Evolutionary conservation across 2,113 vertebrate genomes (phyloP).

Genomic region (Podarcis muralis): DNA sequence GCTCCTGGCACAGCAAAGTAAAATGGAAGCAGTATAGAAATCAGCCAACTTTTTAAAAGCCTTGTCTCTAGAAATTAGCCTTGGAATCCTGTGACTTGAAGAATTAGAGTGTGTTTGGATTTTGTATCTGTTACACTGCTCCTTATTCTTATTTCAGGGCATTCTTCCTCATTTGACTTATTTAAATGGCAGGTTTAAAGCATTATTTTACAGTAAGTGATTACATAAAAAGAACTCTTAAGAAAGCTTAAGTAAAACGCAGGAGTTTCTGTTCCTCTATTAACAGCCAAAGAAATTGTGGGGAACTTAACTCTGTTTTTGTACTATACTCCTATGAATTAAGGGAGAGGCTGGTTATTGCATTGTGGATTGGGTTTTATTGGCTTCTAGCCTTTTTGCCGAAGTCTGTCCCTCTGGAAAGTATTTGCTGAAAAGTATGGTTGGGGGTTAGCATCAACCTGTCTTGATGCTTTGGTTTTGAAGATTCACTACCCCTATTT

Average conservation of each 20-base stretch:
- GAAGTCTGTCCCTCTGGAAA: neutral
- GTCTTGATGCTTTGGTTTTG: neutral
- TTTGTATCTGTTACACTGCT: neutral
- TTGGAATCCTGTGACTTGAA: neutral
- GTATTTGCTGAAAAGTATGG: neutral
- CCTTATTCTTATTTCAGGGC: neutral
- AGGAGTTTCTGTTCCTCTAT: neutral
- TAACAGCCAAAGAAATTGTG: neutral
- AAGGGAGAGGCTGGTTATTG: neutral
- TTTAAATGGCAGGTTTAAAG: neutral
- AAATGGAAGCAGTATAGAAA: neutral
- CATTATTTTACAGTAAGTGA: neutral
- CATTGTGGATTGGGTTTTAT: neutral
- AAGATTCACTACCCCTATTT: neutral
- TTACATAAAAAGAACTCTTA: neutral
- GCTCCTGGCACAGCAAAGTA: neutral
- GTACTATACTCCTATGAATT: neutral
- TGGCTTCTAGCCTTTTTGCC: neutral
- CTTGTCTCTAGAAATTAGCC: neutral
- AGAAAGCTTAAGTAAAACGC: neutral
- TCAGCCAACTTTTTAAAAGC: conserved; percentile 6
- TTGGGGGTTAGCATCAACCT: neutral
- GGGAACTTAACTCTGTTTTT: neutral
- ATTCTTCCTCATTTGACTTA: neutral
- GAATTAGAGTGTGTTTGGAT: neutral